Percentiles rank a stretch among this genome's conserved stretches.
Evolutionary conservation across 2,888 invertebrate species (phyloP).

Genomic region (Nycteola revayana): DNA sequence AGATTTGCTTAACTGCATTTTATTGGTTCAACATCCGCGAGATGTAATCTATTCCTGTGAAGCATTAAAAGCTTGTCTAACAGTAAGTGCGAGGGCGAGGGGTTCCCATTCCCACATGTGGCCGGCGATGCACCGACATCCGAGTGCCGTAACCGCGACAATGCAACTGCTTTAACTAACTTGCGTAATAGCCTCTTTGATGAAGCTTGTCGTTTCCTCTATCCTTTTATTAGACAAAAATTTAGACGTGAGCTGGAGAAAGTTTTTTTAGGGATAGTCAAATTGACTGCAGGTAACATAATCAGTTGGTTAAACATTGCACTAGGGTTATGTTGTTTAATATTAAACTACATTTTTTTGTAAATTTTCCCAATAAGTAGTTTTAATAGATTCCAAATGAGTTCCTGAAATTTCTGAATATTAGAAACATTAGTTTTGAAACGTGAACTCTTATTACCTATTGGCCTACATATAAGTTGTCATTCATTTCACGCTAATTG

Average conservation of each 20-base stretch:
- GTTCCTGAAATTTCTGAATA: too few species aligned
- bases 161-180: slow-evolving; percentile 35
- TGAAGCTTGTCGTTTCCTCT: slow-evolving; percentile 32
- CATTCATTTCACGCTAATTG: slow-evolving; percentile 5
- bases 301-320: too few species aligned
- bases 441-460: too few species aligned
- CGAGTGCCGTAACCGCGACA: slow-evolving; percentile 45
- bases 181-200: slow-evolving; percentile 27
- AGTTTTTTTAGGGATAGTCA: too few species aligned
- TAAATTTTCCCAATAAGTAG: too few species aligned
- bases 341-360: too few species aligned
- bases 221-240: slow-evolving; percentile 9
- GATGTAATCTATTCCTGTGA: slow-evolving; percentile 39
- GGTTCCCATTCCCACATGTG: slow-evolving; percentile 22
- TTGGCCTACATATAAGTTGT: too few species aligned
- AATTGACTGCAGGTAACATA: too few species aligned
- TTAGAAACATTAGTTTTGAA: too few species aligned
- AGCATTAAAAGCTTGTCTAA: slow-evolving; percentile 32
- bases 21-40: slow-evolving; percentile 54
- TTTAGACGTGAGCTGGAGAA: too few species aligned
- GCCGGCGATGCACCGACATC: slow-evolving; percentile 41
- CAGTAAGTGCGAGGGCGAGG: slow-evolving; percentile 17
- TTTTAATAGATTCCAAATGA: too few species aligned
- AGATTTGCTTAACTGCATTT: slow-evolving; percentile 25
- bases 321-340: too few species aligned